phyloP scores from a whole-genome alignment of 1,140 invertebrate genomes.

The Pseudomyrmex flavicornis region DNA sequence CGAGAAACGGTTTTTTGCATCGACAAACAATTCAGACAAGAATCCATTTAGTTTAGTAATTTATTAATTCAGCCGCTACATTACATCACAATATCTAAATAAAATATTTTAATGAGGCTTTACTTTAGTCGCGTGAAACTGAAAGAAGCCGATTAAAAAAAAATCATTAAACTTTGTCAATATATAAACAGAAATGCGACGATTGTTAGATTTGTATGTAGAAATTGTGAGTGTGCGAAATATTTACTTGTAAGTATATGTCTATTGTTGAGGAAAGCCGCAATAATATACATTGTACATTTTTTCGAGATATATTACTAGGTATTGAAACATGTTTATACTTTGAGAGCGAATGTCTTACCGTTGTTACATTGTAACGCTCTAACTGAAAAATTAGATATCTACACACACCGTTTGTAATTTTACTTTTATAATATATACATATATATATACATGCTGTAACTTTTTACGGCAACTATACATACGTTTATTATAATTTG shows the following conservation, averaged over 20 bases:
- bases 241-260: slow-evolving; percentile 17
- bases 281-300: slow-evolving; percentile 34
- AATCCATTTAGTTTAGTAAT: slow-evolving; percentile 23
- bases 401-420: neutral
- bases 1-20: slow-evolving; percentile 5
- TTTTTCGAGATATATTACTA: slow-evolving; percentile 17
- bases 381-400: slow-evolving; percentile 6
- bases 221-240: slow-evolving; percentile 2
- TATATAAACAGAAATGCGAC: neutral
- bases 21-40: neutral
- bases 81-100: slow-evolving; percentile 41
- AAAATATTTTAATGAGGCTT: neutral
- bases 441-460: neutral
- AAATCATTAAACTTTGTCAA: neutral
- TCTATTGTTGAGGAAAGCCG: neutral
- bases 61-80: slow-evolving; percentile 32
- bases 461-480: neutral
- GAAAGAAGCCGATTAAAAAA: neutral
- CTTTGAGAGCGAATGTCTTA: slow-evolving; percentile 12
- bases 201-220: neutral
- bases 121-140: neutral
- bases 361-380: slow-evolving; percentile 4
- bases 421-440: slow-evolving; percentile 4
- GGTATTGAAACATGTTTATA: slow-evolving; percentile 15
- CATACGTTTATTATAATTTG: neutral